These are phyloP conservation scores for Molanna angustata DNA, from an alignment of 2,888 invertebrate species.

Conservation along the genomic window DNA sequence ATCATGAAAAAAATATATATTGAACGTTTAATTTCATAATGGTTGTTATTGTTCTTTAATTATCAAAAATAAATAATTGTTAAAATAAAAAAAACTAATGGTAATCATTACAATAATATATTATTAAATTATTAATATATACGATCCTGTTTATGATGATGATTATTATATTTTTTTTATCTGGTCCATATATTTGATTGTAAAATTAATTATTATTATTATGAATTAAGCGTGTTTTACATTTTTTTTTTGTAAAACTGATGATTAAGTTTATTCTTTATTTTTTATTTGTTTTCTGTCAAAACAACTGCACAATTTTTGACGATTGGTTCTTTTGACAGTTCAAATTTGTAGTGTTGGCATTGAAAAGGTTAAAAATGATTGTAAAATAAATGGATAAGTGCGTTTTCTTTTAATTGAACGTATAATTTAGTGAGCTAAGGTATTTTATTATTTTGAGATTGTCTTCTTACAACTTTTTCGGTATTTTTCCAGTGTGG, in stretches of 20 bases:
- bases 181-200: conserved; percentile 19
- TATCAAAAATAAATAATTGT: conserved; percentile 32
- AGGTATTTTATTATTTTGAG: too few species aligned
- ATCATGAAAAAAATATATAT: conserved; percentile 11
- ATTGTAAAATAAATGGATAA: too few species aligned
- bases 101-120: conserved; percentile 29
- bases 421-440: too few species aligned
- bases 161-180: conserved; percentile 33
- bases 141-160: conserved; percentile 32
- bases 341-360: too few species aligned
- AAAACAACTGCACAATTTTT: conserved; percentile 16
- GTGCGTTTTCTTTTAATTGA: too few species aligned
- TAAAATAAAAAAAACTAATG: conserved; percentile 31
- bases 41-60: conserved; percentile 34
- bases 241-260: too few species aligned
- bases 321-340: too few species aligned
- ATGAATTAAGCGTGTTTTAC: conserved; percentile 28
- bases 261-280: conserved; percentile 29
- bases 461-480: too few species aligned
- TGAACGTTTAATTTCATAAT: conserved; percentile 24
- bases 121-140: conserved; percentile 30
- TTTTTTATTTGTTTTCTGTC: not conserved
- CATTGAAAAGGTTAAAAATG: too few species aligned
- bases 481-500: too few species aligned
- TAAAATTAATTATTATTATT: conserved; percentile 20